Evolutionary conservation across 2,888 invertebrate genomes (phyloP).

Genomic region (Syrphus vitripennis): DNA sequence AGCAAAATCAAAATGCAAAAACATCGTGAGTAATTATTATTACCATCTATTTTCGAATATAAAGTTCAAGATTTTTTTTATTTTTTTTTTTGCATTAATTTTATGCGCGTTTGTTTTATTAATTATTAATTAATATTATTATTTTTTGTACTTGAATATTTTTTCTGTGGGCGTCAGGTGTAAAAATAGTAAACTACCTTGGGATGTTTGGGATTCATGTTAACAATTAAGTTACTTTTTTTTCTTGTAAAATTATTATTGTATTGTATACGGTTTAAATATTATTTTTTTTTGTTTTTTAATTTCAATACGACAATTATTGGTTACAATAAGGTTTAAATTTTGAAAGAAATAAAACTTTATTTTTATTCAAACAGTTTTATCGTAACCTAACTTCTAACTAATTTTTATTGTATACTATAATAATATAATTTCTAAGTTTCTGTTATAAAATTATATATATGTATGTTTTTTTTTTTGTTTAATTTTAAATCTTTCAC

Average conservation of each 20-base stretch:
- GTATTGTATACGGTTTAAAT: slow-evolving; percentile 75
- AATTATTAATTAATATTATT: slow-evolving; percentile 4
- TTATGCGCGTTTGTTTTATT: slow-evolving; percentile 28
- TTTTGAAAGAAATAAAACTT: not conserved
- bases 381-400: slow-evolving; percentile 46
- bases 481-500: slow-evolving; percentile 43
- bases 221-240: slow-evolving; percentile 73
- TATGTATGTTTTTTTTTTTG: slow-evolving; percentile 2
- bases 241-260: slow-evolving; percentile 65
- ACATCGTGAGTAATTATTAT: slow-evolving; percentile 12
- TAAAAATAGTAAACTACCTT: slow-evolving; percentile 72
- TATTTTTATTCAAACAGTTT: slow-evolving; percentile 32
- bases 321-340: slow-evolving; percentile 31
- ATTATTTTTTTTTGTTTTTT: too few species aligned
- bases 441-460: slow-evolving; percentile 64
- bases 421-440: slow-evolving; percentile 40
- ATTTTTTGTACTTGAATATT: slow-evolving; percentile 67
- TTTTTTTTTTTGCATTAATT: slow-evolving; percentile 39
- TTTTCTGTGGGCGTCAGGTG: slow-evolving; percentile 71
- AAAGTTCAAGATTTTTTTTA: slow-evolving; percentile 53
- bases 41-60: slow-evolving; percentile 49
- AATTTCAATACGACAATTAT: slow-evolving; percentile 26
- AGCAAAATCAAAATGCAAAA: slow-evolving; percentile 48
- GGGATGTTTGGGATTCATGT: slow-evolving; percentile 64
- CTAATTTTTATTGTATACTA: slow-evolving; percentile 53